phyloP scores from a whole-genome alignment of 1,140 invertebrate genomes.

The Lepidurus arcticus region DNA sequence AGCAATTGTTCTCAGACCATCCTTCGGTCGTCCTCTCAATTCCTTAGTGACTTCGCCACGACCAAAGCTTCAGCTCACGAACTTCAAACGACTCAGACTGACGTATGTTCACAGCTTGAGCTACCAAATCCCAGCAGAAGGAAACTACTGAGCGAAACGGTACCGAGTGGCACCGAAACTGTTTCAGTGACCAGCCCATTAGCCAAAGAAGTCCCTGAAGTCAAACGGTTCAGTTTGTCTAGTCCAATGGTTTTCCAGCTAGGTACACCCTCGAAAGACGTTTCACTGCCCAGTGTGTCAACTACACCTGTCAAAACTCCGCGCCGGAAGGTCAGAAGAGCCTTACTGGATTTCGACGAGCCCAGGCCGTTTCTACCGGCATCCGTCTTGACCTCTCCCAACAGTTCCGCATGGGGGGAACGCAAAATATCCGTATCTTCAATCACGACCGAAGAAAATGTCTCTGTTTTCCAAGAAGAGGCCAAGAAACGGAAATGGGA shows the following conservation, averaged over 20 bases:
- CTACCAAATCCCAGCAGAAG: neutral
- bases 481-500: neutral
- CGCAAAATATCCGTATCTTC: neutral
- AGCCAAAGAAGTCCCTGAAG: no score
- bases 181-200: no score
- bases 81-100: neutral
- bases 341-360: neutral
- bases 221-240: neutral
- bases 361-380: neutral
- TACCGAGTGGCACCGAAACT: no score
- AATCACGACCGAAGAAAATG: neutral
- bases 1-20: neutral
- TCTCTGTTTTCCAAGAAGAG: neutral
- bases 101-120: neutral
- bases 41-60: neutral
- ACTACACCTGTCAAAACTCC: neutral
- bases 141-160: neutral
- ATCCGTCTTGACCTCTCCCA: neutral
- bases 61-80: neutral
- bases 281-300: neutral
- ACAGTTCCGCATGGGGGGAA: neutral
- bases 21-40: neutral
- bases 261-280: neutral
- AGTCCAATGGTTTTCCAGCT: neutral
- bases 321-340: neutral